Base-by-base conservation (phyloP, 2,113 vertebrate species). In the Tachuris rubrigastra region DNA sequence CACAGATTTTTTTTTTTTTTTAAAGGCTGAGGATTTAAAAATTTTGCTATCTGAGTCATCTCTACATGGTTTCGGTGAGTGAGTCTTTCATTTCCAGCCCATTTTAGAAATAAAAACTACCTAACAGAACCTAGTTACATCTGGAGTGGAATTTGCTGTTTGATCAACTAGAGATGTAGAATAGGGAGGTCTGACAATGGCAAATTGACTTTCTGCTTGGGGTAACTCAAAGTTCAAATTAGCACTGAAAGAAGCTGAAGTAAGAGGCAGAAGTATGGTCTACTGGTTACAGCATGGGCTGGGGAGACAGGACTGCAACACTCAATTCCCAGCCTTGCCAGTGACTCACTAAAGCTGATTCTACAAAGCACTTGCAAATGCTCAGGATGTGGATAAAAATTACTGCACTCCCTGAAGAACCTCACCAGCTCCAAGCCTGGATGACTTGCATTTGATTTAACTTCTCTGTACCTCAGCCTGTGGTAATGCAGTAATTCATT, bases 1-100 rank as follows among this genome's bases (percentile, higher is more conserved):
- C 95, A 83, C 41, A 65, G 59, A 63, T 80, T 41, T 37, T 27
- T 25, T 27, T 63, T 33, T 37, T 52, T 49, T 14, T 50, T 46
- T 10, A 21, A 56, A 74, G 19, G 47, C 59, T 71, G 41, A 88
- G 67, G 80, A 81, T 81, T 88, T 93, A 6, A 90, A 72, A 88
- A 95, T 80, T 87, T 87, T 91, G 25, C 60, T 72, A 33, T 93
- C 69, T 62, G 83, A 90, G 77, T 92, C 88, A 96, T 94, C 86
- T 78, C 90, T 79, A 74, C 80, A 33, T 60, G 83, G 90, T 86
- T 87, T 90, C n/a, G 21, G 79, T 25, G 52, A 86, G 79, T 25
- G 47, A 84, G 69, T 20, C 92, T 91, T 85, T 97, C 58, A 94
- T 94, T 96, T 83, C 56, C 77, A 95, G 37, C 47, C 56, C 21